These are phyloP conservation scores for Zophobas morio DNA, from an alignment of 1,140 invertebrate species.

Conservation along the genomic window DNA sequence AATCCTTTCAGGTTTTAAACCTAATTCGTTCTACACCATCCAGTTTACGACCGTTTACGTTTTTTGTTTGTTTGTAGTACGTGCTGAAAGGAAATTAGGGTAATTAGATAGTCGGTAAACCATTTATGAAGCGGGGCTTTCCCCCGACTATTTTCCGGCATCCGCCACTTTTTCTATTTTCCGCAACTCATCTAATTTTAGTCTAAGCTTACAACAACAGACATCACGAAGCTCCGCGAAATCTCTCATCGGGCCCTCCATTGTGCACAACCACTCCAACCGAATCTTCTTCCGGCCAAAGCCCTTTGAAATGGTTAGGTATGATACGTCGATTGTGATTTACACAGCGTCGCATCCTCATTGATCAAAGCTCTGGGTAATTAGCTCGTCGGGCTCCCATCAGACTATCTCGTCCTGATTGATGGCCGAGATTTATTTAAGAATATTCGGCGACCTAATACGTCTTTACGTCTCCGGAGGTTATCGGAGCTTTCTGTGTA, in stretches of 20 bases:
- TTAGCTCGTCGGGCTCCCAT: neutral
- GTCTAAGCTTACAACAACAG: too few species aligned
- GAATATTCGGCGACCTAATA: slow-evolving; percentile 16
- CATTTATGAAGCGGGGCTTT: neutral
- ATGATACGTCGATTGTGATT: slow-evolving; percentile 24
- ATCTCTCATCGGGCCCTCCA: neutral
- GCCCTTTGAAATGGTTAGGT: neutral
- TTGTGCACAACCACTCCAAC: neutral
- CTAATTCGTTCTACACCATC: neutral
- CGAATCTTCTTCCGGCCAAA: neutral
- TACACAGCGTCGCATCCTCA: neutral
- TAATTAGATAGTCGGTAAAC: slow-evolving; percentile 20
- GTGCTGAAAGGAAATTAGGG: neutral
- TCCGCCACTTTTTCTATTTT: too few species aligned
- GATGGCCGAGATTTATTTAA: slow-evolving; percentile 39
- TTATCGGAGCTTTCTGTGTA: slow-evolving; percentile 5
- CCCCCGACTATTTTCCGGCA: too few species aligned
- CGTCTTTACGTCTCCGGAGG: slow-evolving; percentile 16
- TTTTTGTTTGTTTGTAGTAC: slow-evolving; percentile 27
- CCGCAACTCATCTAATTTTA: too few species aligned
- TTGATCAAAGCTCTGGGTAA: slow-evolving; percentile 28
- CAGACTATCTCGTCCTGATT: slow-evolving; percentile 20
- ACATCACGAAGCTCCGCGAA: too few species aligned
- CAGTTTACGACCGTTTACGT: slow-evolving; percentile 9
- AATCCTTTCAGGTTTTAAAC: slow-evolving; percentile 4